Conservation (phyloP, 2,113 vertebrate species). For the Misgurnus anguillicaudatus region DNA sequence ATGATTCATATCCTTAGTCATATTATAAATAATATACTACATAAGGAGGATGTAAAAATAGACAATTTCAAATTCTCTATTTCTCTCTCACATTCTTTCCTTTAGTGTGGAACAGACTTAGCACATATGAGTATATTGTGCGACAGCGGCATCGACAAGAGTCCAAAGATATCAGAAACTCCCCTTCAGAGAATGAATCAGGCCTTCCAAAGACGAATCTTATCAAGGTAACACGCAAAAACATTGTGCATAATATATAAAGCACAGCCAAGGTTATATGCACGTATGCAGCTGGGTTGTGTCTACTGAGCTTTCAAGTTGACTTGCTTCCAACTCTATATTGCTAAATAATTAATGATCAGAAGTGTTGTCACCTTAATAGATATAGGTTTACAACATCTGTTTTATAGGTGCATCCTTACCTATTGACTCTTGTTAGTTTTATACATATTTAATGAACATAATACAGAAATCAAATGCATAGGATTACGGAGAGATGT, state of each 20-base stretch:
- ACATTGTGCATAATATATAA: neutral
- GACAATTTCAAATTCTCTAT: neutral
- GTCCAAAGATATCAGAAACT: constrained; percentile 68
- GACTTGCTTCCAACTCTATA: too few relatives aligned
- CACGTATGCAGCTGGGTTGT: too few relatives aligned
- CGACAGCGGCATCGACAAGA: constrained; percentile 86
- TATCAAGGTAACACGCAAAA: constrained; percentile 72
- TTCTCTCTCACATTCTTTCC: neutral
- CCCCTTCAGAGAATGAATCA: constrained; percentile 59
- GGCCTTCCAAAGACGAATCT: constrained; percentile 65
- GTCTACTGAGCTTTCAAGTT: too few relatives aligned
- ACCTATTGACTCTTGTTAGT: too few relatives aligned
- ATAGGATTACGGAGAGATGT: neutral
- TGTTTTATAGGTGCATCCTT: neutral
- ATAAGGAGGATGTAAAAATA: neutral
- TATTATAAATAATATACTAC: neutral
- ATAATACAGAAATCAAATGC: neutral
- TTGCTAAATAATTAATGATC: too few relatives aligned
- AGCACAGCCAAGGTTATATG: neutral
- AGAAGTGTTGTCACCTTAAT: too few relatives aligned
- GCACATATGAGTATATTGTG: constrained; percentile 93
- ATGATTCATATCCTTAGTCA: neutral
- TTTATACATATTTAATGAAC: neutral
- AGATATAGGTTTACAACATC: neutral
- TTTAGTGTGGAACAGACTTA: constrained; percentile 93